Evolutionary conservation across 1,140 invertebrate species (phyloP).

Genomic region (Bombus waltoni): DNA sequence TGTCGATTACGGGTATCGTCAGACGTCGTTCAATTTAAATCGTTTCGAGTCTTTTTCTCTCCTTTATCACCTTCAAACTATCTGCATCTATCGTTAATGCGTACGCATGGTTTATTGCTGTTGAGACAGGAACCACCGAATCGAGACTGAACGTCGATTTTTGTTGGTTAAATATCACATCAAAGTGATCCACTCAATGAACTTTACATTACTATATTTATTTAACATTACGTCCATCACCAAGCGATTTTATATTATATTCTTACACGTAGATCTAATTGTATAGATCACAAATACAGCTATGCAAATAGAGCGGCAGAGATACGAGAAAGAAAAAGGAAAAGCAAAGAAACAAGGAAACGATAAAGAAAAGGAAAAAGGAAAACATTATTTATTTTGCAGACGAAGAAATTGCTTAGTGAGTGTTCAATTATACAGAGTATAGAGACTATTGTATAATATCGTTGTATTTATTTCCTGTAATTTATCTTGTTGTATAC

Average conservation of each 20-base stretch:
- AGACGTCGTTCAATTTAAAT: neutral
- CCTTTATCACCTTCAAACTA: neutral
- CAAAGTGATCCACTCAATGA: neutral
- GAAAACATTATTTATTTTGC: slow-evolving; percentile 30
- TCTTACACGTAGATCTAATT: neutral
- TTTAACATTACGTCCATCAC: neutral
- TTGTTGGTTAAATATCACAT: neutral
- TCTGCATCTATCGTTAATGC: slow-evolving; percentile 33
- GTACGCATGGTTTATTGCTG: neutral
- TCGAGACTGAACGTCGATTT: slow-evolving; percentile 53
- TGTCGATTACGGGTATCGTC: neutral
- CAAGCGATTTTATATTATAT: neutral
- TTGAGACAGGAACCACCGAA: slow-evolving; percentile 38
- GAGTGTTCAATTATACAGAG: neutral
- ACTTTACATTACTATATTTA: neutral
- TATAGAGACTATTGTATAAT: neutral
- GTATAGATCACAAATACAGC: neutral
- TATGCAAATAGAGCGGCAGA: neutral
- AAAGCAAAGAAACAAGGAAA: no score
- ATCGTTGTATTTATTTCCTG: slow-evolving; percentile 19
- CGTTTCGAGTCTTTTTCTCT: neutral
- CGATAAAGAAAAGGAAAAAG: neutral
- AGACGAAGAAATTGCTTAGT: neutral
- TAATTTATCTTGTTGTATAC: slow-evolving; percentile 9
- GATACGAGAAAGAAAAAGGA: neutral